Evolutionary conservation across 2,113 vertebrate genomes (phyloP).

Genomic region (Odobenus rosmarus): DNA sequence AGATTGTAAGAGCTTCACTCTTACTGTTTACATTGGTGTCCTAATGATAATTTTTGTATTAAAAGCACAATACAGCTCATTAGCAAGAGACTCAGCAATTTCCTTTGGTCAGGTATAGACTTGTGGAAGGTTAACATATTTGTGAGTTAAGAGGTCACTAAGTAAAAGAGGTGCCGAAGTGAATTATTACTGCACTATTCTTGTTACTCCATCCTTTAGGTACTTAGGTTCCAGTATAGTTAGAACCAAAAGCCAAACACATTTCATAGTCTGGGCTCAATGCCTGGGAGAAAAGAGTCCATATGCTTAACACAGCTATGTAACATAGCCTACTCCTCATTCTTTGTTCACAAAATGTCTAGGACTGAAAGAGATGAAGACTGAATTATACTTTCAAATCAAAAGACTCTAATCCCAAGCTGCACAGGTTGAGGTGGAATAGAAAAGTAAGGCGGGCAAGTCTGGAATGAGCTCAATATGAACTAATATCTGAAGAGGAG

Average conservation of each 20-base stretch:
- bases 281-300: conserved; percentile 89
- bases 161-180: conserved; percentile 42
- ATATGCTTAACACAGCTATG: conserved; percentile 89
- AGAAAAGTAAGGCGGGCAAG: conserved; percentile 85
- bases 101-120: conserved; percentile 47
- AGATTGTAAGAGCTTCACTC: conserved; percentile 38
- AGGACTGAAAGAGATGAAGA: conserved; percentile 86
- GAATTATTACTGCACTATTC: conserved; percentile 75
- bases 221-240: conserved; percentile 84
- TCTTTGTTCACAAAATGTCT: conserved; percentile 90
- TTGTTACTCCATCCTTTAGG: conserved; percentile 79
- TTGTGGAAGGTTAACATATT: conserved; percentile 56
- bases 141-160: conserved; percentile 54
- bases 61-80: conserved; percentile 33
- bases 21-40: conserved; percentile 33
- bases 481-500: conserved; percentile 54
- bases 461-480: conserved; percentile 77
- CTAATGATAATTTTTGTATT: conserved; percentile 48
- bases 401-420: conserved; percentile 85
- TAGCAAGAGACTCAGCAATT: conserved; percentile 57
- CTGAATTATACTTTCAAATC: conserved; percentile 90
- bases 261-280: conserved; percentile 88
- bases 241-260: conserved; percentile 88
- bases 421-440: conserved; percentile 86
- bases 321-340: conserved; percentile 85